Evolutionary conservation across 1,140 invertebrate genomes (phyloP).

Genomic region (Vollenhovia emeryi): DNA sequence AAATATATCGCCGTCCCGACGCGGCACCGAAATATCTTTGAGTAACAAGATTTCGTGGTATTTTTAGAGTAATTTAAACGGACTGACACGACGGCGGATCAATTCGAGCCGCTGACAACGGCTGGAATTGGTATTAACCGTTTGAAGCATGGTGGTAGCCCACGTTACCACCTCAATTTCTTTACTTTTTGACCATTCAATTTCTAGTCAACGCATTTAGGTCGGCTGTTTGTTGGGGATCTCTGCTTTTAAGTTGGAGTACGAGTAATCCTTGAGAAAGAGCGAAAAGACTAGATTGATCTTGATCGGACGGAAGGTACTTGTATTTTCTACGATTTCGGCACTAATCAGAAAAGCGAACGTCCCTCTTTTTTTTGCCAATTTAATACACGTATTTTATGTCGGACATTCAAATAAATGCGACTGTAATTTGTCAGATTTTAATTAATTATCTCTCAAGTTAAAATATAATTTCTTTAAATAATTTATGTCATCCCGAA

Average conservation of each 20-base stretch:
- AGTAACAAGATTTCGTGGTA: neutral
- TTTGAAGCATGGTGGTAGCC: too few relatives aligned
- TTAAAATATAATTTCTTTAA: neutral
- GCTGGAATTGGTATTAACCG: neutral
- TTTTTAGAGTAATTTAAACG: neutral
- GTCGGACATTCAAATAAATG: neutral
- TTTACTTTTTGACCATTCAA: too few relatives aligned
- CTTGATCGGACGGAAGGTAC: neutral
- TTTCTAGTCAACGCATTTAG: too few relatives aligned
- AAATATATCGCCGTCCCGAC: neutral
- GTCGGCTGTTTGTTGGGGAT: too few relatives aligned
- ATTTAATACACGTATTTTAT: neutral
- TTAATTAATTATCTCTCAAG: neutral
- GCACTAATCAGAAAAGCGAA: neutral
- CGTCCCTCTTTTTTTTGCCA: neutral
- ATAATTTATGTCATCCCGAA: neutral
- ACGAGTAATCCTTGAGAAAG: too few relatives aligned
- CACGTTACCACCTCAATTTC: too few relatives aligned
- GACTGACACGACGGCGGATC: neutral
- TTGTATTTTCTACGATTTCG: neutral
- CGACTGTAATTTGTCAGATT: too few relatives aligned
- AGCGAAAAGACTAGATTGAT: too few relatives aligned
- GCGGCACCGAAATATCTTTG: conserved; percentile 10
- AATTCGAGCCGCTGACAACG: too few relatives aligned
- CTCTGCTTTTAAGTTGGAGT: neutral